Percentiles rank a stretch among this genome's conserved stretches.
These are phyloP conservation scores for Myocastor coypus DNA, from an alignment of 2,113 vertebrate genomes.

Conservation along the genomic window DNA sequence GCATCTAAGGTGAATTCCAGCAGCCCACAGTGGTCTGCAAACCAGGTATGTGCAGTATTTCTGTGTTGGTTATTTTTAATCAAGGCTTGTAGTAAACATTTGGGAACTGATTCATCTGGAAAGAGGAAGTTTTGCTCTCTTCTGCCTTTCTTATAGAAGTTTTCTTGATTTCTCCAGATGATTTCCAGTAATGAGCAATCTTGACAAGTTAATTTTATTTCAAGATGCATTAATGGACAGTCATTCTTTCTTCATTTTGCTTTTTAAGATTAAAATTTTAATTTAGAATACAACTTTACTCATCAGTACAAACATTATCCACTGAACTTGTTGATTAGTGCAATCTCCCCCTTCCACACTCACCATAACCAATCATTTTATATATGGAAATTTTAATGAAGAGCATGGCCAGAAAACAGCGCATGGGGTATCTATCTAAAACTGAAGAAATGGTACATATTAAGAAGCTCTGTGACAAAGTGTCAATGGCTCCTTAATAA, in stretches of 20 bases:
- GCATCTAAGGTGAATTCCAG: not conserved
- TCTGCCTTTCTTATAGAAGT: not conserved
- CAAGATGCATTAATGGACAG: not conserved
- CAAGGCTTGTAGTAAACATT: not conserved
- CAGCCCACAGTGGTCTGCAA: not conserved
- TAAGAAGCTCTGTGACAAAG: not conserved
- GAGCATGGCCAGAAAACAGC: not conserved
- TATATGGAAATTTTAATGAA: not conserved
- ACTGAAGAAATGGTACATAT: not conserved
- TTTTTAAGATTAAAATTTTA: not conserved
- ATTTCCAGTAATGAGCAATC: not conserved
- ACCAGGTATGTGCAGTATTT: not conserved
- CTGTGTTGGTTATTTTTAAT: not conserved
- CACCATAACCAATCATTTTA: not conserved
- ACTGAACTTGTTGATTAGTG: not conserved
- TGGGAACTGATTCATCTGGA: not conserved
- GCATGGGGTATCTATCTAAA: not conserved
- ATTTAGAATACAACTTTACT: not conserved
- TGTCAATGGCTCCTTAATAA: not conserved
- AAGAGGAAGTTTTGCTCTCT: not conserved
- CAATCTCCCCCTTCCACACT: not conserved
- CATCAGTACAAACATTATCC: not conserved
- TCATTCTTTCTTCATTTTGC: not conserved
- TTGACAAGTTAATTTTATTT: slow-evolving; percentile 45
- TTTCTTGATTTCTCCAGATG: not conserved